These are phyloP conservation scores for Tapirus terrestris DNA, from an alignment of 2,113 vertebrate species.

Conservation along the genomic window DNA sequence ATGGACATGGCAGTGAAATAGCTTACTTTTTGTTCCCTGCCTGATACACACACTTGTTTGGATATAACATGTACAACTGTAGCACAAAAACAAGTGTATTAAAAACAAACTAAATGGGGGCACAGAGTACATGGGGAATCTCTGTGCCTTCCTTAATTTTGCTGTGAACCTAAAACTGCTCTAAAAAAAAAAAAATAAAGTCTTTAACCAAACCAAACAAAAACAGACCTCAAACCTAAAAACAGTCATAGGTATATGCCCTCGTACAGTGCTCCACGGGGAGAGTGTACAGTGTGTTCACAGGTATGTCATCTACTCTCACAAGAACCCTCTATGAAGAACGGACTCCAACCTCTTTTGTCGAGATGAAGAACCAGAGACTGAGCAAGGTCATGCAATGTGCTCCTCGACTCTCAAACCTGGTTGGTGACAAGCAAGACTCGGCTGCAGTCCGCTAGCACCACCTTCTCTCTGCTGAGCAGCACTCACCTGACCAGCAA, in stretches of 20 bases:
- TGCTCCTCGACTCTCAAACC: background rate
- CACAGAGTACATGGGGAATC: background rate
- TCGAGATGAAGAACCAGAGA: background rate
- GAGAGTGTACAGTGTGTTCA: background rate
- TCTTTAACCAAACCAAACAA: background rate
- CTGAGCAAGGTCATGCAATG: accelerated
- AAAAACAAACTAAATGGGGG: background rate
- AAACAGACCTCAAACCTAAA: background rate
- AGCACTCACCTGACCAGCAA: constrained; percentile 93
- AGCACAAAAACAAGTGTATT: background rate
- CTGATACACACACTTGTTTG: background rate
- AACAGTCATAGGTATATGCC: background rate
- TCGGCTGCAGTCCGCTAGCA: background rate
- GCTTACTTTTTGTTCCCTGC: background rate
- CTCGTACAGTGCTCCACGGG: background rate
- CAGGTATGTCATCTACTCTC: accelerated
- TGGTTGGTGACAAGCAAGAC: background rate
- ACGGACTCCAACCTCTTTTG: background rate
- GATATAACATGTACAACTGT: background rate
- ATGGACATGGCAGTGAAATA: background rate
- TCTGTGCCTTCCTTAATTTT: background rate
- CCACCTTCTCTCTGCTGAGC: background rate
- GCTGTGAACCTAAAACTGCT: background rate
- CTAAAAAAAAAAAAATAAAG: background rate
- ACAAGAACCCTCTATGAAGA: background rate